Evolutionary conservation across 2,797 vertebrate genomes (phyloP).

Genomic region (Sebastes paucispinis): DNA sequence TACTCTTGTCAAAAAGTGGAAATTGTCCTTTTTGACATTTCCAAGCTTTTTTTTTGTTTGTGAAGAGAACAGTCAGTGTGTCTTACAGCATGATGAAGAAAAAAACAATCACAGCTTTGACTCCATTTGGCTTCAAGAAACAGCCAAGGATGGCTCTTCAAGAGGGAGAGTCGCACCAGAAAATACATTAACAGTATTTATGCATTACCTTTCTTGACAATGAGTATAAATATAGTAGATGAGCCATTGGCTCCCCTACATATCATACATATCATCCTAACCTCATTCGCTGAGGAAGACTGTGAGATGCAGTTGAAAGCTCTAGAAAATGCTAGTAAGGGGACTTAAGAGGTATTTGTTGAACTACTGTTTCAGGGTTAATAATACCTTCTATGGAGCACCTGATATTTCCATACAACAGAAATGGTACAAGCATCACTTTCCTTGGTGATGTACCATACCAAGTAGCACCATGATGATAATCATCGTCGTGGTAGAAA

Average conservation of each 20-base stretch:
- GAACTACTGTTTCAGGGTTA: background rate
- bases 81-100: background rate
- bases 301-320: background rate
- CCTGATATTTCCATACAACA: too few relatives aligned
- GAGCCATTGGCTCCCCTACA: background rate
- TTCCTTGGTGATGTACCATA: background rate
- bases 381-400: background rate
- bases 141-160: background rate
- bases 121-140: background rate
- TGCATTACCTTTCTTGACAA: too few relatives aligned
- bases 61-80: background rate
- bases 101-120: background rate
- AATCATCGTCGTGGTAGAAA: background rate
- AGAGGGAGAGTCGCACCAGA: background rate
- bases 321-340: background rate
- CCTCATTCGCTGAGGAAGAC: background rate
- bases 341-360: background rate
- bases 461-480: background rate
- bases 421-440: background rate
- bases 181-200: background rate
- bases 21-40: conserved; percentile 14
- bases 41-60: background rate
- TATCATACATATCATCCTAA: too few relatives aligned
- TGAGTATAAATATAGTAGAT: background rate
- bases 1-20: conserved; percentile 16